Conservation (phyloP, 2,113 vertebrate genomes). For the Percopsis transmontana region DNA sequence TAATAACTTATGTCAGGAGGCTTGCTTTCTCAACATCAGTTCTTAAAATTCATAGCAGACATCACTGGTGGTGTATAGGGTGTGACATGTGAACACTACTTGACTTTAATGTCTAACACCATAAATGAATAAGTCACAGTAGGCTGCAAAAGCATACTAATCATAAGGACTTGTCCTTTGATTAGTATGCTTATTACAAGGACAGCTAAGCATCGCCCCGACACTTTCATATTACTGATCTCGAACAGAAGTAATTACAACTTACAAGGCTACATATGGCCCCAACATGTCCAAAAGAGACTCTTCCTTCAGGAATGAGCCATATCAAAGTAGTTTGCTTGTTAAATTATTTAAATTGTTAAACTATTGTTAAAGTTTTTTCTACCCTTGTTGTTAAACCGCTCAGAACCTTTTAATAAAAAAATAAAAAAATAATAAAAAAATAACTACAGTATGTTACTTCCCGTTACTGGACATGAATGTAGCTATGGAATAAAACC, state of each 20-base stretch:
- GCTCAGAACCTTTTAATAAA: no score
- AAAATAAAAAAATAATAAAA: no score
- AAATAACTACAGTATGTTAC: no score
- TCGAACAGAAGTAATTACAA: slow-evolving; percentile 24
- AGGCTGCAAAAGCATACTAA: no score
- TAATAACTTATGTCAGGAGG: neutral
- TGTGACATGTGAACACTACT: slow-evolving; percentile 1
- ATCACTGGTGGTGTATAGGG: neutral
- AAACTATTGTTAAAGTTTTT: no score
- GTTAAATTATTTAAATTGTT: no score
- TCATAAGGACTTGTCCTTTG: slow-evolving; percentile 8
- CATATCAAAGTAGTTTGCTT: no score
- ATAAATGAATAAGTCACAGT: slow-evolving; percentile 1
- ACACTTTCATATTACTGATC: slow-evolving; percentile 8
- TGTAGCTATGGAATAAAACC: no score
- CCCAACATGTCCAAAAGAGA: slow-evolving; percentile 33
- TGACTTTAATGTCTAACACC: neutral
- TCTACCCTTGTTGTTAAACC: no score
- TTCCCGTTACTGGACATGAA: no score
- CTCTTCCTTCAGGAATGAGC: neutral
- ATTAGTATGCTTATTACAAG: slow-evolving; percentile 4
- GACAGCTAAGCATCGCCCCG: slow-evolving; percentile 22
- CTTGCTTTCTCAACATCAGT: neutral
- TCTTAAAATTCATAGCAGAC: neutral
- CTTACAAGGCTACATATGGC: slow-evolving; percentile 46